Base-by-base conservation (phyloP, 1,140 invertebrate species). In the Sesamia nonagrioides region DNA sequence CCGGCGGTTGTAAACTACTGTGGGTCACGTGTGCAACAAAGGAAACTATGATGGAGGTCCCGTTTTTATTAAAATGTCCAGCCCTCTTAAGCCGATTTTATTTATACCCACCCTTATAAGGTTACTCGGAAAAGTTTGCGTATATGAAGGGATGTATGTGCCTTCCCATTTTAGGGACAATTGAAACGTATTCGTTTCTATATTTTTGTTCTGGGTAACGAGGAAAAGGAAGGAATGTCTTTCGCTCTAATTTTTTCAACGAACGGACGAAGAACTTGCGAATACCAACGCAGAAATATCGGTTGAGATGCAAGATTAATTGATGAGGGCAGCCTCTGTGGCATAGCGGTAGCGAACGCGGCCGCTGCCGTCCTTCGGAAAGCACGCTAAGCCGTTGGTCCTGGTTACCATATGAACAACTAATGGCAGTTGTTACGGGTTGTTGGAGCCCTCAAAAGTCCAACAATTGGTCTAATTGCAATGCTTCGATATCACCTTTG, bases 11-110 rank as follows among this genome's bases (percentile, higher is more conserved):
- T 76, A 80, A 83, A 82, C 85, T 84, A 85, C 80, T 75, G 63
- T 58, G 75, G 48, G 87, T 87, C 86, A 90, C 86, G 87, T 89
- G 84, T 84, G 84, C 82, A 86, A 88, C 87, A 89, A 89, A 88
- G 82, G 83, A 81, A 84, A 82, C 78, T 90, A 86, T 89, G 86
- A 90, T 85, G 85, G 82, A 88, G 87, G 87, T 85, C 81, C 82
- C 81, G 76, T 84, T 84, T 87, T 90, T 90, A 90, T 89, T 88
- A 86, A 89, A 86, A 87, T 82, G 84, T 82, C 78, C 78, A 84
- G 84, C 75, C 68, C 71, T 86, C 79, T 80, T 78, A 77, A 84
- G 82, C 77, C 82, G 84, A 88, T 89, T 92, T 89, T 88, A 89
- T 91, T 89, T 90, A 89, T 87, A 78, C 78, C 75, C 79, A 61